Evolutionary conservation across 2,888 invertebrate genomes (phyloP).

Genomic region (Cerceris ruficornis): DNA sequence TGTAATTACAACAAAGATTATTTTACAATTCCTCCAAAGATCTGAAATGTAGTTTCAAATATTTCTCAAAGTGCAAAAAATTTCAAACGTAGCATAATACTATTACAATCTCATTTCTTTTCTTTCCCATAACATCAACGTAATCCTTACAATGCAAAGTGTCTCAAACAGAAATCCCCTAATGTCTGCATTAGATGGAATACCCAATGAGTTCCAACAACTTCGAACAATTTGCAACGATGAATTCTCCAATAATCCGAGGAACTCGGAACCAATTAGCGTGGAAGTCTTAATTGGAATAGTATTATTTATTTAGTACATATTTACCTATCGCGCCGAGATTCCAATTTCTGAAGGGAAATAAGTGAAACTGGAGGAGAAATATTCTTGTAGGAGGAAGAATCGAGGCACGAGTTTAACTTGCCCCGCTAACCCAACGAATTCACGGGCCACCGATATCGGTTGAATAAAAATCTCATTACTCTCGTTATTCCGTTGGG

Average conservation of each 20-base stretch:
- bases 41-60: no score
- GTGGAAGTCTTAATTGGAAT: constrained; percentile 32
- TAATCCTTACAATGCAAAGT: no score
- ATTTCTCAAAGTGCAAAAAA: no score
- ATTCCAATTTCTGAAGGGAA: constrained; percentile 12
- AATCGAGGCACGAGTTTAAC: constrained; percentile 14
- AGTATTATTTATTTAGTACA: constrained; percentile 5
- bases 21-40: no score
- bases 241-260: not conserved
- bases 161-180: no score
- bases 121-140: no score
- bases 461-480: constrained; percentile 44
- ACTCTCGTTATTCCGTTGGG: constrained; percentile 32
- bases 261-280: constrained; percentile 6
- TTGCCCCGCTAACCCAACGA: constrained; percentile 19
- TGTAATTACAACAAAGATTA: no score
- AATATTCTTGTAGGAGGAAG: not conserved
- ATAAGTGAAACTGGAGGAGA: constrained; percentile 15
- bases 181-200: no score
- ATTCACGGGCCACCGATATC: constrained; percentile 42
- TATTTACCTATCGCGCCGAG: constrained; percentile 13
- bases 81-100: no score
- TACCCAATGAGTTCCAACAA: not conserved
- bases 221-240: constrained; percentile 7
- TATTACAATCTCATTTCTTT: no score